Evolutionary conservation across 1,140 invertebrate species (phyloP), one percentile per base, ranked within the genome.

Genomic region (Bombus haemorrhoidalis): DNA sequence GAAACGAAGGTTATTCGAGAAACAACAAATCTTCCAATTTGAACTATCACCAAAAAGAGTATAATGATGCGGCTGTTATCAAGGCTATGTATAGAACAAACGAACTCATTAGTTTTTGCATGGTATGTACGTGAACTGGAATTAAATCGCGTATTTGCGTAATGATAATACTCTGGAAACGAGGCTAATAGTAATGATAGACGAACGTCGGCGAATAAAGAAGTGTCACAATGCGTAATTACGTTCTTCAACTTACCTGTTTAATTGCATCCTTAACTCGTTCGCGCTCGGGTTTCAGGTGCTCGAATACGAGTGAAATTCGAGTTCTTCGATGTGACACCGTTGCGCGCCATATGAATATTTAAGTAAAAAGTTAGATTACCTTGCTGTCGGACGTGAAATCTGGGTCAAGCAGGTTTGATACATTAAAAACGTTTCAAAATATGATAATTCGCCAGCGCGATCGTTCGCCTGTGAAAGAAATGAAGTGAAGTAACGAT

Each of bases 171-270:
- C 22, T 74, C 15, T 68, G 18, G 82, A 78, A 83, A 83, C 62
- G 62, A 69, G 64, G 74, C 74, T 77, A 77, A 41, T 28, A 64
- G 34, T 69, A 80, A 80, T 43, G 76, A 64, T 32, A 32, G 37
- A 22, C 28, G 41, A 75, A 66, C 39, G 18, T 66, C 28, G 8
- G 18, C 41, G 72, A 53, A 41, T 74, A 73, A 53, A 64, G 18
- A 74, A 73, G 34, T 47, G 81, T 83, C 71, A 83, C 81, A 75
- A 83, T 75, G 72, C n/a, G 71, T n/a, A 83, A 83, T 76, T 76
- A 66, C 32, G 3, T n/a, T 3, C 22, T 53, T n/a, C 8, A 3
- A 13, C 37, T 43, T 22, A 34, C 13, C 25, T 6, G 22, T 57
- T 66, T 76, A 64, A 43, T 74, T 74, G 53, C 28, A 28, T 66